Evolutionary conservation across 1,140 invertebrate species (phyloP).

Genomic region (Drosophila hydei): DNA sequence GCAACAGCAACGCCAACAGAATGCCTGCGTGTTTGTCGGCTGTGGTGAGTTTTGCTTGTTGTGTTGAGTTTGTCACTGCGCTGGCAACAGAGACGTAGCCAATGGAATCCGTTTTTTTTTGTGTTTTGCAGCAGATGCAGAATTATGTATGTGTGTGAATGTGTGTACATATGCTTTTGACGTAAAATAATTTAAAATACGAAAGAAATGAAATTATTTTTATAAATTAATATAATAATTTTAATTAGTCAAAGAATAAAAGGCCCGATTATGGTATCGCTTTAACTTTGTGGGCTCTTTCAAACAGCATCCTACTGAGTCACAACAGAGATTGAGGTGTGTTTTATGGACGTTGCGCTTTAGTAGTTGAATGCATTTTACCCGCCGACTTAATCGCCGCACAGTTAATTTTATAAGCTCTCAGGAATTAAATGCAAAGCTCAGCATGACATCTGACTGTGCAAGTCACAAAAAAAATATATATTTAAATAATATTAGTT

Average conservation of each 20-base stretch:
- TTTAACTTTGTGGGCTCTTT: slow-evolving; percentile 20
- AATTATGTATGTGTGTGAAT: not conserved
- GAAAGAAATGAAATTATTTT: too few relatives aligned
- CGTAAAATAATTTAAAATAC: too few relatives aligned
- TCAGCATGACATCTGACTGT: slow-evolving; percentile 54
- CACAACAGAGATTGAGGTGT: slow-evolving; percentile 44
- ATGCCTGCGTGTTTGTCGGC: slow-evolving; percentile 24
- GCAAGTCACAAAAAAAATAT: slow-evolving; percentile 17
- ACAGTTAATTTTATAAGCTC: slow-evolving; percentile 78
- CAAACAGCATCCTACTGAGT: slow-evolving; percentile 41
- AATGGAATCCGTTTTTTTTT: slow-evolving; percentile 6
- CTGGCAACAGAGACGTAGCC: slow-evolving; percentile 18
- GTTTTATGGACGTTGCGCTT: slow-evolving; percentile 64
- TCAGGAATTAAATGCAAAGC: slow-evolving; percentile 69
- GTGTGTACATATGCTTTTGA: not conserved
- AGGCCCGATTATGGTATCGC: not conserved
- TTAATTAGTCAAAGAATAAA: too few relatives aligned
- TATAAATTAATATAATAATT: too few relatives aligned
- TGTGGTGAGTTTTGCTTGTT: slow-evolving; percentile 59
- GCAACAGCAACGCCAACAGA: too few relatives aligned
- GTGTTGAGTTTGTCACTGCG: slow-evolving; percentile 42
- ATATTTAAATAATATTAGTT: slow-evolving; percentile 63
- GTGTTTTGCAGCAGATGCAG: slow-evolving; percentile 25
- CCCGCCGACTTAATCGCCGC: slow-evolving; percentile 56
- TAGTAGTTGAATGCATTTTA: slow-evolving; percentile 68